Base-by-base conservation (phyloP, 2,797 vertebrate species). In the Cephalopachus bancanus region DNA sequence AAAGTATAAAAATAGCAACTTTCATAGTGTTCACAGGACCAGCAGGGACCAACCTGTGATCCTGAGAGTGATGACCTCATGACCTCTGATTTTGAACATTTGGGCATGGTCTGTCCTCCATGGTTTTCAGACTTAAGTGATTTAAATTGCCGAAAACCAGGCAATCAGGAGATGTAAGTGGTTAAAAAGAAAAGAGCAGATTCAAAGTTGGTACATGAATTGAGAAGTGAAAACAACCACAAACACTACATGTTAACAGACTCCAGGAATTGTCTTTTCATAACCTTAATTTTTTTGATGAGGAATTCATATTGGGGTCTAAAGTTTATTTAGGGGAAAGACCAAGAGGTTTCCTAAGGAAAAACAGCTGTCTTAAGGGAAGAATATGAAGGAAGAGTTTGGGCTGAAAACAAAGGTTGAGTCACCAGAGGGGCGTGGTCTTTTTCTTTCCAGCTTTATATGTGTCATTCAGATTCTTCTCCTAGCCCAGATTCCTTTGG, bases 401-500 rank as follows among this genome's bases (percentile, higher is more conserved):
- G 20, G 37, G 24, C 20, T 55, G 16, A 33, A 93, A 90, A 76
- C 24, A 75, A 81, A 94, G 37, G 4, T 8, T 96, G 69, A 95
- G 60, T 95, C 53, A 84, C 33, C 53, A 92, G 51, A 74, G 91
- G 30, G 55, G 24, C 75, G 10, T 80, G 79, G 53, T 75, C 83
- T 85, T 84, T 91, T 62, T 79, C 49, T 69, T 57, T 49, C 49
- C 69, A 67, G 55, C 11, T 22, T 93, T 91, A 55, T 55, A n/a
- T 91, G 37, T 94, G 59, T 83, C 65, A 84, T 94, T 81, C 44
- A 90, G 85, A 94, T 83, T 90, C 28, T 30, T 91, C 51, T 75
- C 19, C 30, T 71, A 80, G 49, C 60, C 22, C 22, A 85, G n/a
- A 94, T 91, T 88, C 86, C 80, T 67, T 59, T 76, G 78, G 59